Evolutionary conservation across 2,113 vertebrate species (phyloP), one percentile per base, ranked within the genome.

Genomic region (Cochlearius cochlearius): DNA sequence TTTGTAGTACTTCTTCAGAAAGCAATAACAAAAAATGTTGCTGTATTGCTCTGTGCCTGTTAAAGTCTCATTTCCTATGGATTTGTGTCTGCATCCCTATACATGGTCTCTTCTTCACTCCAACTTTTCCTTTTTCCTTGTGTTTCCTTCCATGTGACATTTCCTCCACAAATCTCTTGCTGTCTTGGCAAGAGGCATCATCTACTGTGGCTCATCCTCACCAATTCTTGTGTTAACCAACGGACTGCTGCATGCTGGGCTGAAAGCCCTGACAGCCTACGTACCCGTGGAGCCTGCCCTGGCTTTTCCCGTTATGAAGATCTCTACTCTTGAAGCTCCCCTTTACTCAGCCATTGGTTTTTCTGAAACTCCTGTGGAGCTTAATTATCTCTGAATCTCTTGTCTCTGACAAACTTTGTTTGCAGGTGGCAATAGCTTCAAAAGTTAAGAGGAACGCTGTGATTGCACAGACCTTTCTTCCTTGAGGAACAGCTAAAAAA

Each of bases 391-490:
- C 89, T 92, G 80, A 94, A 81, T 62, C 73, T 92, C 55, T 91
- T 94, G 83, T 75, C 76, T 78, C 86, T 38, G 56, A 27, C 66
- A 63, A 72, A 75, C 45, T 71, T 64, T 7, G 49, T 90, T 92
- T 83, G 86, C 59, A 66, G 34, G 45, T 43, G 41, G 30, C 92
- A 96, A 58, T 14, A 83, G 67, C 52, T 96, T 97, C 75, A 80
- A n/a, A 92, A 41, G 38, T 88, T 83, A 62, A 41, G 45, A 58
- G 71, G 63, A 64, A 2, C 15, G 17, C 47, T 74, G 91, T 84
- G 86, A 90, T 91, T 94, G 86, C 89, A 87, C 84, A 92, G 87
- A 94, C 78, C 41, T 88, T 96, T 95, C 84, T 84, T 52, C 36
- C 73, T 67, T 84, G 81, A 84, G 30, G 29, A 91, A 6, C 52